A percentile compares a stretch with the other conserved stretches of the same genome.
Evolutionary conservation across 2,888 invertebrate species (phyloP).

Genomic region (Raillietiella orientalis): DNA sequence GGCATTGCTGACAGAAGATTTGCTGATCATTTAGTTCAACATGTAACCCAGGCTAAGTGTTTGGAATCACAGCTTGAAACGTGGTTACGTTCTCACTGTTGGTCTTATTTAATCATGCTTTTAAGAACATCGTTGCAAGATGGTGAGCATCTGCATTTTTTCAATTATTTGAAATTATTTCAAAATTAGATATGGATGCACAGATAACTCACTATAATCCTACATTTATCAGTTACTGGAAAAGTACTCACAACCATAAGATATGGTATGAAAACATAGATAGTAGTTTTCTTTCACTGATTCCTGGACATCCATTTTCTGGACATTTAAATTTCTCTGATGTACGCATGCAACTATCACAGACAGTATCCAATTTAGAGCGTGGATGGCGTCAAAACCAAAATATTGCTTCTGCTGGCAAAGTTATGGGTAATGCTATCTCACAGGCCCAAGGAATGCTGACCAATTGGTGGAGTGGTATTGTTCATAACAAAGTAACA

Average conservation of each 20-base stretch:
- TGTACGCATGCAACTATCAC: constrained; percentile 63
- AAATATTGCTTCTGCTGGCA: constrained; percentile 62
- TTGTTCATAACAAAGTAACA: too few relatives aligned
- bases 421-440: constrained; percentile 62
- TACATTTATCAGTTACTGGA: constrained; percentile 49
- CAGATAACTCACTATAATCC: constrained; percentile 65
- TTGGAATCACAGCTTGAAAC: constrained; percentile 15
- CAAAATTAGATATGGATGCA: constrained; percentile 4
- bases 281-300: constrained; percentile 22
- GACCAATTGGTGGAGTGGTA: constrained; percentile 14
- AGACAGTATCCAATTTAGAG: constrained; percentile 33
- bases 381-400: constrained; percentile 72
- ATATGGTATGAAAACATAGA: constrained; percentile 25
- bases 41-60: constrained; percentile 24
- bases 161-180: constrained; percentile 1
- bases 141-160: constrained; percentile 14
- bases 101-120: constrained; percentile 44
- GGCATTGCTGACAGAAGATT: constrained; percentile 85
- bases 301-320: constrained; percentile 66
- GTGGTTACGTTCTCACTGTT: constrained; percentile 84
- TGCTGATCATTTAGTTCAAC: constrained; percentile 62
- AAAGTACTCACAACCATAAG: constrained; percentile 55
- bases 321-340: constrained; percentile 79
- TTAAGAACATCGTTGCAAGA: constrained; percentile 39
- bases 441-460: constrained; percentile 63